Evolutionary conservation across 2,113 vertebrate genomes (phyloP), one percentile per base, ranked within the genome.

Genomic region (Podilymbus podiceps): DNA sequence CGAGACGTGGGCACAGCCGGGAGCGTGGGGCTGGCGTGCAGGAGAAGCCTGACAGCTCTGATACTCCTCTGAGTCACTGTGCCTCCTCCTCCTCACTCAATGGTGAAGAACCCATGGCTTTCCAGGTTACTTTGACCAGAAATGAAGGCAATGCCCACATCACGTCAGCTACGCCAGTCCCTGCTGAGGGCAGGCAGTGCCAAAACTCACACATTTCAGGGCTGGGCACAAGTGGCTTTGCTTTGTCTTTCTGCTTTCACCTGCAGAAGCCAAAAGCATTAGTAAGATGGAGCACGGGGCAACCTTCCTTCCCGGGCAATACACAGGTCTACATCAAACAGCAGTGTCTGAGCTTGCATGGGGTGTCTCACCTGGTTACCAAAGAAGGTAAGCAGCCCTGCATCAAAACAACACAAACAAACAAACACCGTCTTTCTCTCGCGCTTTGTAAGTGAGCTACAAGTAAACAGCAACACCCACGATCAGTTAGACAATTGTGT

Each of bases 1-100:
- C 4, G 2, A 62, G 64, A 31, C 1, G 0, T 9, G 49, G 27
- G 50, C 73, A 67, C n/a, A 59, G 38, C 19, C 0, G 0, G 46
- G n/a, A 27, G 9, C 1, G 5, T 66, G 55, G 77, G 69, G 15
- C 30, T 68, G 69, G n/a, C 2, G 0, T 15, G 44, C 9, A 2
- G 68, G 66, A 78, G 18, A 78, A 15, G 7, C 31, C 71, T 2
- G 0, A 58, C 46, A 20, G 56, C n/a, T 22, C 50, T 84, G 84
- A n/a, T 15, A 23, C 50, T 77, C 55, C 75, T 33, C 79, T 79
- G 89, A 76, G 89, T 73, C 87, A 79, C 74, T 3, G 0, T 67
- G 20, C 49, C 69, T 66, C 42, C 79, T 87, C 77, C 33, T 88
- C 69, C 81, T 88, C 5, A 0, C 73, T 59, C 7, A 1, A 10